A percentile compares a stretch with the other conserved stretches of the same genome.
These are phyloP conservation scores for Spisula solida DNA, from an alignment of 2,888 invertebrate species.

Conservation along the genomic window DNA sequence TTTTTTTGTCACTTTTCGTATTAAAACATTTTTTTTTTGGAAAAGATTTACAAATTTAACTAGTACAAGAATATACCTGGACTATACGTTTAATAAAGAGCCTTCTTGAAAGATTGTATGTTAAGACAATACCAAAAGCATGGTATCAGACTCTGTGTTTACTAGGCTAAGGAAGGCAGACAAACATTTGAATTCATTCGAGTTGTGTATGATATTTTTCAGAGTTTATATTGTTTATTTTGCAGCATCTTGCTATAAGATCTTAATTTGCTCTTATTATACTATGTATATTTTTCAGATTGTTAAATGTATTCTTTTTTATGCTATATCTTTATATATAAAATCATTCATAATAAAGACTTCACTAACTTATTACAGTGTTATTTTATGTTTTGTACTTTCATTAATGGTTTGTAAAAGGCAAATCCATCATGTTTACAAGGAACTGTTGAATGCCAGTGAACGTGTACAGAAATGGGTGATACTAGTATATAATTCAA, in stretches of 20 bases:
- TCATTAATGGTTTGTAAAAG: too few species aligned
- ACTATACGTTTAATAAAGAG: not conserved
- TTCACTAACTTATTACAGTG: constrained; percentile 38
- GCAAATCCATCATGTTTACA: too few species aligned
- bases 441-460: too few species aligned
- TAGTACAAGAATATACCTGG: not conserved
- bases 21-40: not conserved
- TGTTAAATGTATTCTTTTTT: constrained; percentile 57
- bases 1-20: not conserved
- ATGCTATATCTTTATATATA: constrained; percentile 66
- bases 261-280: constrained; percentile 6
- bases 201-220: constrained; percentile 32
- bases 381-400: not conserved
- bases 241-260: constrained; percentile 20
- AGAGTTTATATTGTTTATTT: constrained; percentile 30
- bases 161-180: not conserved
- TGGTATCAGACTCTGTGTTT: not conserved
- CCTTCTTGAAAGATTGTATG: not conserved
- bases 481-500: too few species aligned
- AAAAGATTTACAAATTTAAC: not conserved
- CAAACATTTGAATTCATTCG: not conserved
- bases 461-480: too few species aligned
- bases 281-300: constrained; percentile 48
- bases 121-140: not conserved
- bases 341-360: constrained; percentile 67